A percentile compares a stretch with the other conserved stretches of the same genome.
These are phyloP conservation scores for Hirundo rustica DNA, from an alignment of 2,797 vertebrate species.

Conservation along the genomic window DNA sequence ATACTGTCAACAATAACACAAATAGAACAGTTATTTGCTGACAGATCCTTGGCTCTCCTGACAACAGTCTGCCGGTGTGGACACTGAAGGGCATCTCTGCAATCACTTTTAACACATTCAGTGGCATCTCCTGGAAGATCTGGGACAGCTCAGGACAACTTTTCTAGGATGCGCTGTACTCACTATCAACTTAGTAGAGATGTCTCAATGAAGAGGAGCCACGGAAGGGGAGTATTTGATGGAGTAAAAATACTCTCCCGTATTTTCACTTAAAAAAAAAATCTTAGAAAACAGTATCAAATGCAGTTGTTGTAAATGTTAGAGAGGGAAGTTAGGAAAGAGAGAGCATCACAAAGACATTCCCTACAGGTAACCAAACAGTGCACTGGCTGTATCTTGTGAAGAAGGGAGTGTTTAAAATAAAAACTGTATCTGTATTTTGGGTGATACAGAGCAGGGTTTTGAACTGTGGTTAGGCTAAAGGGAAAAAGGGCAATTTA, in stretches of 20 bases:
- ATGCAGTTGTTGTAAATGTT: rapidly evolving
- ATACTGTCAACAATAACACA: neutral
- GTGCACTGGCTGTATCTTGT: neutral
- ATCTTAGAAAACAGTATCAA: neutral
- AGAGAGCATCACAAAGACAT: neutral
- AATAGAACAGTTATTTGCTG: neutral
- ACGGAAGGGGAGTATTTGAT: neutral
- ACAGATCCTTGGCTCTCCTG: neutral
- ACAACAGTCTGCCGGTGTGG: neutral
- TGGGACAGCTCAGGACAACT: neutral
- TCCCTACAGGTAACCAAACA: neutral
- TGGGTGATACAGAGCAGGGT: neutral
- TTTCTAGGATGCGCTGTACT: neutral
- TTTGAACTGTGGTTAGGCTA: neutral
- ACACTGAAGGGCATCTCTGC: neutral
- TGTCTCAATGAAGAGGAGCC: neutral
- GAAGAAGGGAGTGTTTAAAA: neutral
- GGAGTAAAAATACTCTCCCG: neutral
- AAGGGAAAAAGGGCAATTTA: neutral
- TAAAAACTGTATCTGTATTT: neutral
- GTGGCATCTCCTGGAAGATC: neutral
- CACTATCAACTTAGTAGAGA: neutral
- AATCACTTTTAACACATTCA: neutral
- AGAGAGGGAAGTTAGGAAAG: neutral
- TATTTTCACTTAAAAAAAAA: neutral